Percentiles rank a stretch among this genome's conserved stretches.
These are phyloP conservation scores for Lepidurus packardi DNA, from an alignment of 1,140 invertebrate genomes.

Conservation along the genomic window DNA sequence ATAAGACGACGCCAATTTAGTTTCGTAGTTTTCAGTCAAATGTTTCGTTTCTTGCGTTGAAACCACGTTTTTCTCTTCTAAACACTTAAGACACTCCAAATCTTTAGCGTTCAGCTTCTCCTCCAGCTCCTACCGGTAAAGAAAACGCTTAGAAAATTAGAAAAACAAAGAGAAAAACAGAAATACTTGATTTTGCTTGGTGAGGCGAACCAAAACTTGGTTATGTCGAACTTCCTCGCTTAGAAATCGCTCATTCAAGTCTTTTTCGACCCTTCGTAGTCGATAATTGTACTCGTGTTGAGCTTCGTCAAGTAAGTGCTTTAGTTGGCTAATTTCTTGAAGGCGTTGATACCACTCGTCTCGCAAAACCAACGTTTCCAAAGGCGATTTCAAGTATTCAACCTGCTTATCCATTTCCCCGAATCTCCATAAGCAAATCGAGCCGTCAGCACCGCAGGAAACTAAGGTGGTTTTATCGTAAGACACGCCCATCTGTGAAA, in stretches of 20 bases:
- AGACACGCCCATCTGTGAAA: not conserved
- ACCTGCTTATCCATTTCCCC: not conserved
- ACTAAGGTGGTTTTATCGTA: not conserved
- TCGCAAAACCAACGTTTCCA: slow-evolving; percentile 25
- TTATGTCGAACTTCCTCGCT: slow-evolving; percentile 27
- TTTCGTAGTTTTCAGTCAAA: slow-evolving; percentile 23
- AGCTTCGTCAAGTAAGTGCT: slow-evolving; percentile 23
- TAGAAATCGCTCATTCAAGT: slow-evolving; percentile 21
- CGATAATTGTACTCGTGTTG: slow-evolving; percentile 21
- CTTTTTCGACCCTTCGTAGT: slow-evolving; percentile 22
- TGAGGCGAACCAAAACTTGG: slow-evolving; percentile 22
- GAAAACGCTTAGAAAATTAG: not conserved
- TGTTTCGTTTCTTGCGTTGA: not conserved
- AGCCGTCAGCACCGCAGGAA: not conserved
- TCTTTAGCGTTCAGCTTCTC: slow-evolving; percentile 20
- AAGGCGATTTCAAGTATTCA: not conserved
- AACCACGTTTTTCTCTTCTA: slow-evolving; percentile 13
- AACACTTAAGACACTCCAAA: not conserved
- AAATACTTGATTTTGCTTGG: slow-evolving; percentile 27
- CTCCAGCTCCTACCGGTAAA: slow-evolving; percentile 25
- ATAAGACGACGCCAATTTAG: slow-evolving; percentile 27
- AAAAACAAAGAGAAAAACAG: not conserved
- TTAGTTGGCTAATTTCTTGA: slow-evolving; percentile 22
- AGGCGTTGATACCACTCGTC: slow-evolving; percentile 23
- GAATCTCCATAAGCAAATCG: not conserved